Conservation (phyloP, 2,113 vertebrate genomes). For the Falco punctatus region DNA sequence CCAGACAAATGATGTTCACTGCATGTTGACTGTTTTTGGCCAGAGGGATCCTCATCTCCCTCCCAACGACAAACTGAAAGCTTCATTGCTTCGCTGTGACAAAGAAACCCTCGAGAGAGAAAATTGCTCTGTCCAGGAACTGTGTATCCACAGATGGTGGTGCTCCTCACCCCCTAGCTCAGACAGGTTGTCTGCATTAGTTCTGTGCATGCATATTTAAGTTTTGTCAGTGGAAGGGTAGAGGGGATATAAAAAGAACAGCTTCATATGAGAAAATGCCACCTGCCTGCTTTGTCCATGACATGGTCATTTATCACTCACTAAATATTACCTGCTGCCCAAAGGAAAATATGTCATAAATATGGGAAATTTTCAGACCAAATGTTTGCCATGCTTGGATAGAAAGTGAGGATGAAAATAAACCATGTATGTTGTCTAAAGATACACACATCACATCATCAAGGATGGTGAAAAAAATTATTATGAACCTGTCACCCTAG, state of each 20-base stretch:
- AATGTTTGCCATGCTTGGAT: background rate
- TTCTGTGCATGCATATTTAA: background rate
- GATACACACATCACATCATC: background rate
- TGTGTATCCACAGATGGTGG: rapidly evolving
- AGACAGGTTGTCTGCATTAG: background rate
- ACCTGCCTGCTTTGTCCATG: background rate
- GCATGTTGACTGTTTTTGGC: background rate
- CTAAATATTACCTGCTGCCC: background rate
- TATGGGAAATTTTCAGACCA: background rate
- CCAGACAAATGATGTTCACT: background rate
- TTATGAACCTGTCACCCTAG: background rate
- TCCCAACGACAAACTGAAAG: background rate
- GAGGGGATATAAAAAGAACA: background rate
- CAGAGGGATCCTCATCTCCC: background rate
- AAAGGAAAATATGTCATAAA: background rate
- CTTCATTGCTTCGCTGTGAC: background rate
- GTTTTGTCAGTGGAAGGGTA: background rate
- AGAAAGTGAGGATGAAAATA: background rate
- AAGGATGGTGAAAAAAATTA: background rate
- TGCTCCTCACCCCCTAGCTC: background rate
- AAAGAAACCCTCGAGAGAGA: background rate
- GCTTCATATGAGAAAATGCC: background rate
- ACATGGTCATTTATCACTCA: background rate
- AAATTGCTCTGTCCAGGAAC: background rate
- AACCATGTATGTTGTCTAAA: background rate